Conservation (phyloP, 2,888 invertebrate genomes). For the Cheilosia impressa region DNA sequence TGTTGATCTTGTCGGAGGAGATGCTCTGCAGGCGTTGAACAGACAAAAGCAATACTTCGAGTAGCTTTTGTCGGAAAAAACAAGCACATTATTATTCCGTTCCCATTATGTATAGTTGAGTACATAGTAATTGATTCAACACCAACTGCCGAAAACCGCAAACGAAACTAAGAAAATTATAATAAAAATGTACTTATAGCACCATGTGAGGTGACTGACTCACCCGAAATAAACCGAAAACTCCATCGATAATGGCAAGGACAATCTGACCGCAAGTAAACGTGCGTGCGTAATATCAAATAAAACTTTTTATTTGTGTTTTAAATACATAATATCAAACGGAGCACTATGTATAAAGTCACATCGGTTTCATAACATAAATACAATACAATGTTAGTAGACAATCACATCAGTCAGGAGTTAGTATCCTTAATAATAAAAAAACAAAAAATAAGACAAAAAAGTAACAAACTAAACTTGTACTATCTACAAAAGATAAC, state of each 20-base stretch:
- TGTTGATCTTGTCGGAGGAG: too few relatives aligned
- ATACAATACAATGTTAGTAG: constrained; percentile 1
- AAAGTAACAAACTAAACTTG: not conserved
- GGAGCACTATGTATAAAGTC: constrained; percentile 6
- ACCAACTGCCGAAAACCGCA: too few relatives aligned
- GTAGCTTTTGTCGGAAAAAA: too few relatives aligned
- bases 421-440: constrained; percentile 19
- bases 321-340: constrained; percentile 14
- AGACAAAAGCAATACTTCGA: too few relatives aligned
- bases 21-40: too few relatives aligned
- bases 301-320: not conserved
- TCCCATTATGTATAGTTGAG: too few relatives aligned
- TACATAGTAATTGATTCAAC: too few relatives aligned
- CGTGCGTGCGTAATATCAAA: not conserved
- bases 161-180: too few relatives aligned
- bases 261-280: constrained; percentile 12
- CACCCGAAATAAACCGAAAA: not conserved
- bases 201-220: not conserved
- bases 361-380: not conserved
- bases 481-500: constrained; percentile 55
- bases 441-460: not conserved
- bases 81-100: too few relatives aligned
- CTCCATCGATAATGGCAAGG: not conserved
- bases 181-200: too few relatives aligned
- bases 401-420: constrained; percentile 54